Conservation (phyloP, 2,113 vertebrate species). For the Xerus inauris region DNA sequence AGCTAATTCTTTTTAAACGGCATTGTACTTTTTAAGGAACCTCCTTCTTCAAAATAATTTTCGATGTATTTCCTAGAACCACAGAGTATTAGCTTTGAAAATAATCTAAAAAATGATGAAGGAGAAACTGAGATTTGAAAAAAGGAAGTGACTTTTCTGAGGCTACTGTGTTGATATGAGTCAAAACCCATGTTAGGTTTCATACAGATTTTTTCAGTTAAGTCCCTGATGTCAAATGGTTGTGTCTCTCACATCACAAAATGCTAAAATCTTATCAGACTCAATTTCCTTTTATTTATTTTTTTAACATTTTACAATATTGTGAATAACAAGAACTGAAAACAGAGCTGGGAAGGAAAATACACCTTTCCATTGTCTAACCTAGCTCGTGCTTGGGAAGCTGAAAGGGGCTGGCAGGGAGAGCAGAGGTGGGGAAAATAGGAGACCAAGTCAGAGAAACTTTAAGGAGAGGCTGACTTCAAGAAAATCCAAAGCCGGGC, state of each 20-base stretch:
- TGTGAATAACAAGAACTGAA: neutral
- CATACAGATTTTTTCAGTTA: neutral
- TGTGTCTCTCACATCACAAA: neutral
- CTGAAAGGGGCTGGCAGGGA: neutral
- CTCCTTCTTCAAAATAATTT: neutral
- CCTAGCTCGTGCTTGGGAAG: neutral
- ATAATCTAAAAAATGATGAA: neutral
- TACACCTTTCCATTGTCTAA: neutral
- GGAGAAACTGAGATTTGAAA: neutral
- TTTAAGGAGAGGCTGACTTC: neutral
- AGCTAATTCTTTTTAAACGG: conserved; percentile 9
- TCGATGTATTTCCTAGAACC: neutral
- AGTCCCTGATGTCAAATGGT: neutral
- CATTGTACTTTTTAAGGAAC: neutral
- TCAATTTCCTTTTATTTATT: neutral
- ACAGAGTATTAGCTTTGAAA: neutral
- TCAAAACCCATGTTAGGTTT: neutral
- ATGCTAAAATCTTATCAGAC: neutral
- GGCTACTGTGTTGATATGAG: neutral
- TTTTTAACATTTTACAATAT: neutral
- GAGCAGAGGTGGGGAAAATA: neutral
- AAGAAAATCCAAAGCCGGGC: too few relatives aligned
- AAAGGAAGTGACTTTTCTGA: neutral
- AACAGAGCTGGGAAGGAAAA: neutral
- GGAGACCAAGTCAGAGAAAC: too few relatives aligned